These are phyloP conservation scores for Caenorhabditis latens DNA, from an alignment of 1,140 invertebrate species.

Conservation along the genomic window DNA sequence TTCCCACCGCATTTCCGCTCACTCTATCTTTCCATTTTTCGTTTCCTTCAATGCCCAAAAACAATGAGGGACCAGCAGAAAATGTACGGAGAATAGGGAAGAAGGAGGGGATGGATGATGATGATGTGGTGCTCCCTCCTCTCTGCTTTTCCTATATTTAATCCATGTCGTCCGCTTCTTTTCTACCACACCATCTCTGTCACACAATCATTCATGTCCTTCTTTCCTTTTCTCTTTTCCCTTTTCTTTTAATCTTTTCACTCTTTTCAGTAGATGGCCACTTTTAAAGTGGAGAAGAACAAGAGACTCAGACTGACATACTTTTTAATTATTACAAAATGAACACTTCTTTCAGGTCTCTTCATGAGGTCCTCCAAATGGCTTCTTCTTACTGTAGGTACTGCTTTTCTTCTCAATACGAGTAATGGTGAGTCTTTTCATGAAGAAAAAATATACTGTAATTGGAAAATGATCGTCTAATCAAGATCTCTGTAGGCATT, in stretches of 20 bases:
- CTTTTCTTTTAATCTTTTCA: slow-evolving; percentile 32
- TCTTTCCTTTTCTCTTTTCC: background rate
- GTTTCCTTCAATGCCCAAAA: slow-evolving; percentile 40
- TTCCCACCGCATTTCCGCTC: background rate
- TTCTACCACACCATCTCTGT: slow-evolving; percentile 6
- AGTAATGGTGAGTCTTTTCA: background rate
- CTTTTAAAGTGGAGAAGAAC: slow-evolving; percentile 6
- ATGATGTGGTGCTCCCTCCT: background rate
- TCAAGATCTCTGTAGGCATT: too few species aligned
- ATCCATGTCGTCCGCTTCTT: slow-evolving; percentile 15
- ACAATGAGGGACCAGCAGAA: slow-evolving; percentile 5
- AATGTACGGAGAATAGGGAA: slow-evolving; percentile 25
- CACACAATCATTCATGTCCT: slow-evolving; percentile 56
- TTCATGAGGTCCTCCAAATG: slow-evolving; percentile 27
- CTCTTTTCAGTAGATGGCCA: slow-evolving; percentile 29
- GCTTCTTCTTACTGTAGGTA: background rate
- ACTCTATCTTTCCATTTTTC: background rate
- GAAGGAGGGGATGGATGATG: background rate
- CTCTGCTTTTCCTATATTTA: slow-evolving; percentile 53
- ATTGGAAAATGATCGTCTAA: too few species aligned
- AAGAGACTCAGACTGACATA: background rate
- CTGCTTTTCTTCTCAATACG: background rate
- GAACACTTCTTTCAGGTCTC: background rate
- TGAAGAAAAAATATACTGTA: background rate
- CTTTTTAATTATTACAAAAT: background rate